Conservation (phyloP, 2,888 invertebrate genomes). For the Argyresthia albistria region DNA sequence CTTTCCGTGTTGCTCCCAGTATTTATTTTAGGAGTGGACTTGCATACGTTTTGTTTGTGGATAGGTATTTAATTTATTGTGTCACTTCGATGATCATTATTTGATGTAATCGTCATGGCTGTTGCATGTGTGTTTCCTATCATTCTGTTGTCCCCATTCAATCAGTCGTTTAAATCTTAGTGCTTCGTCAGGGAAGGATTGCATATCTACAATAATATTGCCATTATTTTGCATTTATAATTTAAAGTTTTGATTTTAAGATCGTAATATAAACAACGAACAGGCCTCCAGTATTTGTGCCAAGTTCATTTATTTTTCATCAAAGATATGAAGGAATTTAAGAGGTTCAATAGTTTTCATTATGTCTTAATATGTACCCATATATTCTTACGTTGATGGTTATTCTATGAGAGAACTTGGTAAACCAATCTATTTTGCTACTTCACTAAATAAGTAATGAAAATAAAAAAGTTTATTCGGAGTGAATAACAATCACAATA, state of each 20-base stretch:
- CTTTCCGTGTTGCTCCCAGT: no score
- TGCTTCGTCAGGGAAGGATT: conserved; percentile 26
- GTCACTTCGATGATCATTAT: no score
- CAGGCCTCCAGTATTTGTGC: conserved; percentile 12
- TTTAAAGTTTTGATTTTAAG: conserved; percentile 17
- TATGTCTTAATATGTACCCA: neutral
- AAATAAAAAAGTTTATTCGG: neutral
- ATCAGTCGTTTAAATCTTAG: conserved; percentile 23
- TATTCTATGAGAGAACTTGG: neutral
- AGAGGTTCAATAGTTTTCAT: neutral
- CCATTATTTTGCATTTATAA: conserved; percentile 68
- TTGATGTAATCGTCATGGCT: no score
- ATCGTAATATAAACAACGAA: conserved; percentile 23
- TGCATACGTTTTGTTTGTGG: neutral
- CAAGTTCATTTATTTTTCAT: conserved; percentile 8
- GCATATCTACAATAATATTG: conserved; percentile 36
- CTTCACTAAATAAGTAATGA: no score
- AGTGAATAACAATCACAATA: no score
- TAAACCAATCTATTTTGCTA: neutral
- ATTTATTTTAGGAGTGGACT: neutral
- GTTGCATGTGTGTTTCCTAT: conserved; percentile 34
- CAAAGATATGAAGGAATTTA: neutral
- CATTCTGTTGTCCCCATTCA: conserved; percentile 19
- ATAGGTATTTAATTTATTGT: neutral
- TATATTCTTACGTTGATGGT: no score